Evolutionary conservation across 2,113 vertebrate genomes (phyloP).

Genomic region (Crotalus viridis): DNA sequence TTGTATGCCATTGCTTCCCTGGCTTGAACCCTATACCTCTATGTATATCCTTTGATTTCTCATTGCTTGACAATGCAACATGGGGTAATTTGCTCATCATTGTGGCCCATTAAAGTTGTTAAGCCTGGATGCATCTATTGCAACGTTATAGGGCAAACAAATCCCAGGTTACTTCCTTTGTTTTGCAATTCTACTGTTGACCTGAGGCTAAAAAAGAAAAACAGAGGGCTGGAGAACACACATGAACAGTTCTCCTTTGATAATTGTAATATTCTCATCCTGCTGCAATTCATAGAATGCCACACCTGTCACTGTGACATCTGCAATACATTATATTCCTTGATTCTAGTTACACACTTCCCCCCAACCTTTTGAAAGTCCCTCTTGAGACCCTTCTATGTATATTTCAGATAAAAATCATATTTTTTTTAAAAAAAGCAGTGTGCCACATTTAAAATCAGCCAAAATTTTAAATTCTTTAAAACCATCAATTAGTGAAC

Average conservation of each 20-base stretch:
- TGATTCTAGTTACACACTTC: neutral
- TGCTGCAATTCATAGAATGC: neutral
- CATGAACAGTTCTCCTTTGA: neutral
- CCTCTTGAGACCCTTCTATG: neutral
- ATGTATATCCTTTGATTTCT: neutral
- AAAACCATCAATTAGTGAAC: neutral
- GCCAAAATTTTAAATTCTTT: neutral
- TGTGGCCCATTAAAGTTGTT: neutral
- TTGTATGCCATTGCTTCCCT: neutral
- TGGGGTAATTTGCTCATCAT: neutral
- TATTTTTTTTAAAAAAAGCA: neutral
- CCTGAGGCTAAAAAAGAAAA: neutral
- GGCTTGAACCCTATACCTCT: neutral
- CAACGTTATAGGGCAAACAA: neutral
- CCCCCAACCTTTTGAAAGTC: neutral
- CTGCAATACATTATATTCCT: neutral
- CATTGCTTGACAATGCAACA: neutral
- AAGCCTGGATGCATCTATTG: neutral
- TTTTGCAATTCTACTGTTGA: neutral
- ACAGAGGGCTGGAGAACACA: neutral
- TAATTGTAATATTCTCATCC: neutral
- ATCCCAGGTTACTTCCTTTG: neutral
- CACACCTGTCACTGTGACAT: neutral
- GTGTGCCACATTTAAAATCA: neutral
- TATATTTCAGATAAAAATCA: neutral